phyloP scores from a whole-genome alignment of 2,797 vertebrate genomes.

The Chaetodon trifasciatus region DNA sequence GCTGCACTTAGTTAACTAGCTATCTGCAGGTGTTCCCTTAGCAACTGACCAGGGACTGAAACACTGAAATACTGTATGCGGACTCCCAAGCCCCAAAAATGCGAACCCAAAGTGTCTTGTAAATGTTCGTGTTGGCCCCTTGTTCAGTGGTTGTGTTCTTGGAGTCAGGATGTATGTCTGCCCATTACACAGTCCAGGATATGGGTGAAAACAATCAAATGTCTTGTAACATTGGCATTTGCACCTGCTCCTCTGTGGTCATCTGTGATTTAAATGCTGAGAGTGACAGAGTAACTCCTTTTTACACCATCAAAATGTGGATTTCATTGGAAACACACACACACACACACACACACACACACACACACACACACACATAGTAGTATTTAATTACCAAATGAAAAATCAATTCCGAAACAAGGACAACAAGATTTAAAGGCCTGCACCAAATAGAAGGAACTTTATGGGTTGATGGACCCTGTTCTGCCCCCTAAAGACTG shows the following conservation, averaged over 20 bases:
- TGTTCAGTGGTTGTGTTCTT: slow-evolving; percentile 70
- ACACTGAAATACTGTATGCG: slow-evolving; percentile 59
- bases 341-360: too few relatives aligned
- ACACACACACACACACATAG: too few relatives aligned
- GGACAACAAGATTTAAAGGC: not conserved
- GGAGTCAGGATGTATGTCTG: slow-evolving; percentile 57
- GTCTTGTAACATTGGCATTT: slow-evolving; percentile 59
- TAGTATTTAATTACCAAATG: not conserved
- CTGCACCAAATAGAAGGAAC: not conserved
- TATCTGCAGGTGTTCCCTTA: slow-evolving; percentile 85
- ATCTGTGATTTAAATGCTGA: slow-evolving; percentile 48
- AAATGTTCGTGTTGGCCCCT: slow-evolving; percentile 70
- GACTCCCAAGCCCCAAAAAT: slow-evolving; percentile 69
- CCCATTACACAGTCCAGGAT: slow-evolving; percentile 61
- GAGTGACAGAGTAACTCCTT: not conserved
- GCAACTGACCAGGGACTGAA: slow-evolving; percentile 78
- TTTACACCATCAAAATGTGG: not conserved
- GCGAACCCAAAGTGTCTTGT: slow-evolving; percentile 72
- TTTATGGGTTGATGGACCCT: not conserved
- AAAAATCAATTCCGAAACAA: not conserved
- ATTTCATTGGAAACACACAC: too few relatives aligned
- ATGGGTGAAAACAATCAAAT: slow-evolving; percentile 61
- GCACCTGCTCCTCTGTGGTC: slow-evolving; percentile 47
- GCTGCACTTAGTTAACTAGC: slow-evolving; percentile 87
- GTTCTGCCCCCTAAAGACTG: not conserved